Conservation (phyloP, 2,797 vertebrate genomes). For the Bucorvus abyssinicus region DNA sequence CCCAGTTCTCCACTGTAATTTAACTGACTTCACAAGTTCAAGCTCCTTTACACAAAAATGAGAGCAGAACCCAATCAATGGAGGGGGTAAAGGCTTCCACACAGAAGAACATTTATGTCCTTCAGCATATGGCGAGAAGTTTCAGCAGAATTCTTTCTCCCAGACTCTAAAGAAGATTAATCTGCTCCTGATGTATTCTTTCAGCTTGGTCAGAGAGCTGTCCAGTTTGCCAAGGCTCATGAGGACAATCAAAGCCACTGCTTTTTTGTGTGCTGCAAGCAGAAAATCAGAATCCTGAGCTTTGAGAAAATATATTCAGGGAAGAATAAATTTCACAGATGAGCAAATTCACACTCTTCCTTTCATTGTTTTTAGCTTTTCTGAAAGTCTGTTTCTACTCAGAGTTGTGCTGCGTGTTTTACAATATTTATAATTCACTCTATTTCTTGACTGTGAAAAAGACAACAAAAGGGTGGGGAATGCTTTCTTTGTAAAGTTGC, state of each 20-base stretch:
- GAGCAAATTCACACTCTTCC: not conserved
- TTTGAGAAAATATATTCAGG: not conserved
- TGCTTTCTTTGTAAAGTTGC: not conserved
- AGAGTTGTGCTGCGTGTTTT: not conserved
- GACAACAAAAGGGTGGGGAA: not conserved
- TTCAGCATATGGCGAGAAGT: not conserved
- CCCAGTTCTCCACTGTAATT: not conserved
- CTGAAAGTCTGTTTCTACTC: not conserved
- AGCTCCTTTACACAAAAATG: not conserved
- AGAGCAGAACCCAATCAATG: not conserved
- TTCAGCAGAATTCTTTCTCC: not conserved
- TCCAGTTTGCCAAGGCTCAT: not conserved
- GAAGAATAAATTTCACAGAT: not conserved
- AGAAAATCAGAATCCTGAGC: not conserved
- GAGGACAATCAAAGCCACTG: not conserved
- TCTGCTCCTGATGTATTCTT: not conserved
- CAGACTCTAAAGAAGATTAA: not conserved
- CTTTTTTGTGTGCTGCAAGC: not conserved
- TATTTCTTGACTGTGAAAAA: not conserved
- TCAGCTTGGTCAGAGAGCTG: not conserved
- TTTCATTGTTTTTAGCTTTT: constrained; percentile 5
- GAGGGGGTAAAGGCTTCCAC: not conserved
- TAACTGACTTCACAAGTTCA: not conserved
- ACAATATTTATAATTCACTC: not conserved
- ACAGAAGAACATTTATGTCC: not conserved